Conservation (phyloP, 2,797 vertebrate genomes). For the Lagodon rhomboides region DNA sequence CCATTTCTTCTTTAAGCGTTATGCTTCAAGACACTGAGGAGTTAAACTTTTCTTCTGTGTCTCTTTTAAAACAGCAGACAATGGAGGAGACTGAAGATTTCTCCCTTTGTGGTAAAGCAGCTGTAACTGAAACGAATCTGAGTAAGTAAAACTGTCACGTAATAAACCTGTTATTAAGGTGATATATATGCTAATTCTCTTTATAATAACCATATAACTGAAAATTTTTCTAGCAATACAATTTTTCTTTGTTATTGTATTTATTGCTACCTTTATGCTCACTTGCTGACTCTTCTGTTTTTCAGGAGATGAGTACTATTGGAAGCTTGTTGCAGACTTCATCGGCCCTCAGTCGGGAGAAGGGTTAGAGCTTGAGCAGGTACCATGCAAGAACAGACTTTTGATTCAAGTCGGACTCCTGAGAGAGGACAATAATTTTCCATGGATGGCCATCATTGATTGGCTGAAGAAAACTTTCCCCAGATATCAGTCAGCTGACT, state of each 20-base stretch:
- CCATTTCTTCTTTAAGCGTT: background rate
- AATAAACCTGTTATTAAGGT: background rate
- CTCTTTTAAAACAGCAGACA: slow-evolving; percentile 39
- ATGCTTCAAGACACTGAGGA: background rate
- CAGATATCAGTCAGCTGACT: slow-evolving; percentile 79
- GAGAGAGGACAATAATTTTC: slow-evolving; percentile 83
- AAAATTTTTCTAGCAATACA: background rate
- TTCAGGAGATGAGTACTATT: slow-evolving; percentile 85
- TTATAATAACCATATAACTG: background rate
- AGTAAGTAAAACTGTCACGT: slow-evolving; percentile 52
- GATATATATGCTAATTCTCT: background rate
- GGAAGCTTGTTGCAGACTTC: slow-evolving; percentile 84
- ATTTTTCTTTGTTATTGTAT: too few relatives aligned
- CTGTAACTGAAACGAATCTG: slow-evolving; percentile 70
- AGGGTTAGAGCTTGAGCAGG: slow-evolving; percentile 67
- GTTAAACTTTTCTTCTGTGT: slow-evolving; percentile 2
- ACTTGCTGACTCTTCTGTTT: slow-evolving; percentile 21
- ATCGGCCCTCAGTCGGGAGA: slow-evolving; percentile 82
- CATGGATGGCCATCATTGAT: slow-evolving; percentile 77
- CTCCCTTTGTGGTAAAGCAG: slow-evolving; percentile 64
- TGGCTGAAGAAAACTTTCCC: slow-evolving; percentile 86
- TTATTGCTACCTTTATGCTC: background rate
- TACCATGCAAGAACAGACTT: slow-evolving; percentile 80
- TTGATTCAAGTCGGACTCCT: slow-evolving; percentile 86
- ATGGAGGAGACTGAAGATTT: slow-evolving; percentile 69